Percentiles rank a stretch among this genome's conserved stretches.
phyloP scores from a whole-genome alignment of 1,140 invertebrate genomes.

The Brachionus sp. region DNA sequence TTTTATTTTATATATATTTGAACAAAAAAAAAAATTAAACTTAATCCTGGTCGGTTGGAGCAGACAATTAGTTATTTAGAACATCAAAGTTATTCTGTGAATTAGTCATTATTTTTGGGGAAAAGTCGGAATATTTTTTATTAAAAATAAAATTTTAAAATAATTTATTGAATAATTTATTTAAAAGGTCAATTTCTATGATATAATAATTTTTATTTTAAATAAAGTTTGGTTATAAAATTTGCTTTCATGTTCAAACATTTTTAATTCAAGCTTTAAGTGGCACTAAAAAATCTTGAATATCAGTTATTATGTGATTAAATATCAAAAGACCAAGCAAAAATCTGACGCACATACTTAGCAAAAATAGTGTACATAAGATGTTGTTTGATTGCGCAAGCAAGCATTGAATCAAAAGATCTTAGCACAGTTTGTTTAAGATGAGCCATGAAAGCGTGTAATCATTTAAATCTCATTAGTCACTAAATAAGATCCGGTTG shows the following conservation, averaged over 20 bases:
- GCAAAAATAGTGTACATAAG: background rate
- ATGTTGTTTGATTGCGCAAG: background rate
- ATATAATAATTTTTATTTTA: too few species aligned
- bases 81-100: too few species aligned
- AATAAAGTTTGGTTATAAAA: background rate
- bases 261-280: background rate
- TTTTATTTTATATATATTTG: too few species aligned
- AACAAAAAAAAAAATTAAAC: too few species aligned
- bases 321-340: background rate
- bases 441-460: background rate
- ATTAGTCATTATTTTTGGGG: too few species aligned
- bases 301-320: background rate
- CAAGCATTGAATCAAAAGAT: background rate
- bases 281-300: background rate
- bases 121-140: too few species aligned
- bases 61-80: too few species aligned
- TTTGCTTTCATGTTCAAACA: background rate
- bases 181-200: too few species aligned
- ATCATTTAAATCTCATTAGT: background rate
- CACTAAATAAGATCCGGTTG: background rate
- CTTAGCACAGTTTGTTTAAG: slow-evolving; percentile 1
- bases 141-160: too few species aligned
- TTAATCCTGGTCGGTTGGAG: too few species aligned
- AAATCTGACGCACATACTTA: background rate
- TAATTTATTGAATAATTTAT: too few species aligned